Evolutionary conservation across 2,113 vertebrate species (phyloP), one percentile per base, ranked within the genome.

Genomic region (Rana temporaria): DNA sequence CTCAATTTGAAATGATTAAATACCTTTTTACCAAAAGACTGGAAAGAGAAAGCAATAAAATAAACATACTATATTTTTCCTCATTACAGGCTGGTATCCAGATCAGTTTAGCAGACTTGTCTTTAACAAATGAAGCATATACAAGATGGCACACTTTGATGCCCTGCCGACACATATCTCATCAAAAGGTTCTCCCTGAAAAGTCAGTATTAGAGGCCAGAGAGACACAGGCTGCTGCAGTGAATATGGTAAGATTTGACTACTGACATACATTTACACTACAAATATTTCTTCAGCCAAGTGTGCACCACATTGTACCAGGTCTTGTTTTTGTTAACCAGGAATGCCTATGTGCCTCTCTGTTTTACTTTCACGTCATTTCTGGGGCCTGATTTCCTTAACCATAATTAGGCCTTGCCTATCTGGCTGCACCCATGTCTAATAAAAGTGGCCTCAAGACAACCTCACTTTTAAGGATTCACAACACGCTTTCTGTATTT

Each of bases 61-160:
- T 52, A 53, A 81, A 73, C 64, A 6, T n/a, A 9, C 53, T 2
- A 6, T 57, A 22, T 19, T 34, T 20, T 64, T 60, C 1, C 73
- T 26, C 60, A 34, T 22, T 70, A 1, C 84, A 96, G 95, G 92
- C 93, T 38, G 93, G 93, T 67, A 93, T 88, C 72, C 94, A 94
- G 71, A 90, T 95, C 78, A 94, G 91, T 70, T 84, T 96, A 87
- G 91, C 91, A 52, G 91, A 95, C 78, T 12, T 94, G 30, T 86
- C 88, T 0, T 89, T 93, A 86, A 89, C 85, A 67, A 86, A 59
- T 32, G 92, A 92, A 66, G 87, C 87, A 48, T 90, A 87, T 78
- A 91, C 90, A 59, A 85, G 90, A 14, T 95, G 94, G 94, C 93
- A 95, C 87, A 95, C 93, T 84, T 87, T 95, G 71, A 88, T 94